phyloP scores from a whole-genome alignment of 1,140 invertebrate genomes.

The Amyelois transitella region DNA sequence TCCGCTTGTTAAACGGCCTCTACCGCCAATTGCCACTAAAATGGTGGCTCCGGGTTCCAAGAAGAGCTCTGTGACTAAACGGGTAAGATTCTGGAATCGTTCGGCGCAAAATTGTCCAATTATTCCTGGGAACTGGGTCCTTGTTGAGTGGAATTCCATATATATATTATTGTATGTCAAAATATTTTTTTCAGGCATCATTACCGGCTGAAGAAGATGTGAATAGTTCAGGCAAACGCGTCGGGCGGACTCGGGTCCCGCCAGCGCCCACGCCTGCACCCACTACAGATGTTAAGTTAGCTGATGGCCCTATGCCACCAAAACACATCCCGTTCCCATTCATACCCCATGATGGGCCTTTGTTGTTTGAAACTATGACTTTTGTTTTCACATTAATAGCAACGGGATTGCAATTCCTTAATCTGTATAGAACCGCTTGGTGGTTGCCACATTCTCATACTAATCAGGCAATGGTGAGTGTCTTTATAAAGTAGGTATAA shows the following conservation, averaged over 20 bases:
- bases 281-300: slow-evolving; percentile 25
- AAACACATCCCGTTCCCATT: slow-evolving; percentile 91
- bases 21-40: slow-evolving; percentile 54
- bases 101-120: too few species aligned
- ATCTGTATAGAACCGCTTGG: slow-evolving; percentile 97
- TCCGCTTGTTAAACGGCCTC: slow-evolving; percentile 59
- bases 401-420: slow-evolving; percentile 90
- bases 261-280: slow-evolving; percentile 16
- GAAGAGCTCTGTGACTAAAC: slow-evolving; percentile 41
- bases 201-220: slow-evolving; percentile 44
- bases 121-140: too few species aligned
- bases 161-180: not conserved
- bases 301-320: slow-evolving; percentile 66
- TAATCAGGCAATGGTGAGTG: slow-evolving; percentile 88
- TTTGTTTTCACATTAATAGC: slow-evolving; percentile 86
- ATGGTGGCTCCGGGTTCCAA: slow-evolving; percentile 55
- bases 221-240: slow-evolving; percentile 36
- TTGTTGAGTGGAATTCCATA: too few species aligned
- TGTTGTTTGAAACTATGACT: slow-evolving; percentile 91
- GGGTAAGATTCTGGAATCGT: slow-evolving; percentile 35
- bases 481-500: not conserved
- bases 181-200: slow-evolving; percentile 27
- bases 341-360: slow-evolving; percentile 86
- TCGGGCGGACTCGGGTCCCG: slow-evolving; percentile 26
- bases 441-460: slow-evolving; percentile 95